Evolutionary conservation across 2,113 vertebrate genomes (phyloP), one percentile per base, ranked within the genome.

Genomic region (Kryptolebias marmoratus): DNA sequence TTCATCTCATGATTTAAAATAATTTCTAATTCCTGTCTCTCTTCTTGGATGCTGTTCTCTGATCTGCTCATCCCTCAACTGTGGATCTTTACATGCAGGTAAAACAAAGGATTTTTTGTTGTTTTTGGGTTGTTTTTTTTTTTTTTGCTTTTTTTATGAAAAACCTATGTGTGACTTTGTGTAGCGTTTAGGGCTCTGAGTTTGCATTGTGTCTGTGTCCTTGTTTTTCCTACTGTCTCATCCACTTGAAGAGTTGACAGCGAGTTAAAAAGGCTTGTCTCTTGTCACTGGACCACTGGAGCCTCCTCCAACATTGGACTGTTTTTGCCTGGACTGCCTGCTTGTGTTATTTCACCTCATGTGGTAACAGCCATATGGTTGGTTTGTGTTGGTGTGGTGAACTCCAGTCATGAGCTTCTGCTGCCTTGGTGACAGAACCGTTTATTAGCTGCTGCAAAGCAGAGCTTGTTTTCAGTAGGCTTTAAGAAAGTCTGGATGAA

Each of bases 351-450:
- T 50, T 48, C 31, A 55, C 65, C 42, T 11, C 65, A 71, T 66
- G 85, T 55, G 11, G 71, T 62, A 80, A 81, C 64, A 71, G 61
- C 61, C 73, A 78, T 81, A 80, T 85, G 80, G 69, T 75, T 61
- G 47, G 72, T 48, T 50, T 55, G 47, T 58, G 64, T 67, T 73
- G 60, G 30, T 69, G 67, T 73, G 77, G 75, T 72, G 55, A 62
- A 61, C 68, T 73, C 50, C 30, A 45, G 61, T 68, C 2, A 16
- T 73, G 58, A 31, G 54, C 39, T 70, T 79, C 53, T 61, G 69
- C 66, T 55, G 18, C 60, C 49, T 60, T 12, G 11, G 55, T 58
- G 56, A 32, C 54, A 59, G 65, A 80, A 36, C 55, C 30, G 62
- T 68, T 76, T 64, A 49, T 50, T 22, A 36, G 36, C 36, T 36